Conservation (phyloP, 2,888 invertebrate genomes). For the Drosophila yooni region DNA sequence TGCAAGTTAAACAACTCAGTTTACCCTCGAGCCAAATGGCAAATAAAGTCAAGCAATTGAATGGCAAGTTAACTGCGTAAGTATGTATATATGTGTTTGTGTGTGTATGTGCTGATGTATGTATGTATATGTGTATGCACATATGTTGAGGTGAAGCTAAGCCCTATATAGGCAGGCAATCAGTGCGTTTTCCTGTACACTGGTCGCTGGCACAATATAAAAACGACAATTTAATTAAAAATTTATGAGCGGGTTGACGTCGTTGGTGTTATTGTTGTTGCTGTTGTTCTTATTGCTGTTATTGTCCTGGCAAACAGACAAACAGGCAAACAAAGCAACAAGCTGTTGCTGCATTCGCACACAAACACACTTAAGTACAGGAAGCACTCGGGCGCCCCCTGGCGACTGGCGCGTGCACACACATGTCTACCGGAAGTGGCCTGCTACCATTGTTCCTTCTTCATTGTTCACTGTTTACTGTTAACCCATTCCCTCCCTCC, state of each 20-base stretch:
- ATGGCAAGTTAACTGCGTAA: conserved; percentile 22
- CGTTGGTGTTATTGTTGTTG: conserved; percentile 25
- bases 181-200: conserved; percentile 62
- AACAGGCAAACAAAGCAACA: conserved; percentile 63
- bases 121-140: neutral
- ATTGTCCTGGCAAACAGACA: conserved; percentile 51
- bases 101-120: neutral
- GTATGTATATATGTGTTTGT: neutral
- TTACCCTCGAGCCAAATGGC: conserved; percentile 48
- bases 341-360: conserved; percentile 68
- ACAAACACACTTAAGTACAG: conserved; percentile 9
- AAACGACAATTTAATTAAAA: conserved; percentile 71
- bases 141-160: conserved; percentile 9
- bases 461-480: conserved; percentile 11
- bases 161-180: conserved; percentile 49
- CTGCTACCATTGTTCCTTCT: conserved; percentile 54
- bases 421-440: conserved; percentile 62
- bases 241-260: conserved; percentile 69
- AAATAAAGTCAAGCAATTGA: conserved; percentile 58
- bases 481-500: neutral
- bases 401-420: conserved; percentile 31
- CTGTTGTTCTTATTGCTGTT: conserved; percentile 26
- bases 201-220: conserved; percentile 34
- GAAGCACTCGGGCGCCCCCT: conserved; percentile 43
- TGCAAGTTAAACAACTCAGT: conserved; percentile 74